A percentile compares a stretch with the other conserved stretches of the same genome.
Evolutionary conservation across 1,140 invertebrate species (phyloP).

Genomic region (Drosophila varians): DNA sequence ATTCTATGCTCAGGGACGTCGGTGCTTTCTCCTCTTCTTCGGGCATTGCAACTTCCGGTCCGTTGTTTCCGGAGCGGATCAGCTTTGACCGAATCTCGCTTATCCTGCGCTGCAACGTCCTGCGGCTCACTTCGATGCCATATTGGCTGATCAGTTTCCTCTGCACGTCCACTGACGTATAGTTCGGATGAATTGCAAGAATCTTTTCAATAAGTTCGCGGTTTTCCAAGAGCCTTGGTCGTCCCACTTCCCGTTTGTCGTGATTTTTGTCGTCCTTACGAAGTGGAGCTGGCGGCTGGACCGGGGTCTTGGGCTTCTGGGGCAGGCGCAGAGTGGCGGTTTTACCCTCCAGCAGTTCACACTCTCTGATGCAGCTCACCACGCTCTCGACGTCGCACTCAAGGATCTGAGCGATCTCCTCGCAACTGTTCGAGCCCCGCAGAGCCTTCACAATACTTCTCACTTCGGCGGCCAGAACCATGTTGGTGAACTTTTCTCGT

Average conservation of each 20-base stretch:
- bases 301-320: background rate
- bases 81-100: constrained; percentile 50
- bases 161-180: constrained; percentile 64
- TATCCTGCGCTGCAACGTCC: constrained; percentile 60
- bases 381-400: constrained; percentile 59
- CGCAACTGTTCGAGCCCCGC: constrained; percentile 26
- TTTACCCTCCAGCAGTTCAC: constrained; percentile 21
- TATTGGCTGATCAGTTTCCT: constrained; percentile 26
- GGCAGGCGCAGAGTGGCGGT: constrained; percentile 22
- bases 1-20: constrained; percentile 7
- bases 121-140: constrained; percentile 60
- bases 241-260: constrained; percentile 51
- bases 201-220: constrained; percentile 43
- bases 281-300: background rate
- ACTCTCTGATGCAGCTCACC: constrained; percentile 35
- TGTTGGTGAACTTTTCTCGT: background rate
- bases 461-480: constrained; percentile 45
- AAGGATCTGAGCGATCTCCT: constrained; percentile 59
- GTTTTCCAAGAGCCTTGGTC: constrained; percentile 58
- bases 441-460: constrained; percentile 37
- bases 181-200: constrained; percentile 46
- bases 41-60: background rate
- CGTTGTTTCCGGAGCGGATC: background rate
- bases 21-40: background rate
- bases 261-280: constrained; percentile 22